Evolutionary conservation across 2,888 invertebrate species (phyloP).

Genomic region (Phymatocera aterrima): DNA sequence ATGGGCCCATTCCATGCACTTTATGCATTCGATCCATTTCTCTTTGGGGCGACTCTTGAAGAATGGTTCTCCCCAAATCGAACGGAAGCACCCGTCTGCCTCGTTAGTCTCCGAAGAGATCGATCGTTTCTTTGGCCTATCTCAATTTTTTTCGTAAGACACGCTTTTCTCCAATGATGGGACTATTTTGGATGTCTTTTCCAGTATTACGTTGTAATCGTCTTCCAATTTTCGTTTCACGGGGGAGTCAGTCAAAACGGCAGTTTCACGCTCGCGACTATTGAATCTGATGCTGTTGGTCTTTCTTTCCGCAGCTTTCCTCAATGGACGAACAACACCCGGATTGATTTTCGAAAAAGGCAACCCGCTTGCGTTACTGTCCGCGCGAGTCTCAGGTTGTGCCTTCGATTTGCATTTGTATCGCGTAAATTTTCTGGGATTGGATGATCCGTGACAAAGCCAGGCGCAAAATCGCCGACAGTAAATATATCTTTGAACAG

Average conservation of each 20-base stretch:
- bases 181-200: not conserved
- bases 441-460: slow-evolving; percentile 49
- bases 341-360: not conserved
- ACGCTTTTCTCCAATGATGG: not conserved
- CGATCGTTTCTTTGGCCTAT: slow-evolving; percentile 42
- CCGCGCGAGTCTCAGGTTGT: too few species aligned
- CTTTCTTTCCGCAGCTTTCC: slow-evolving; percentile 50
- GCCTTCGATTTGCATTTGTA: too few species aligned
- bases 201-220: not conserved
- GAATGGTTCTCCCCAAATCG: not conserved
- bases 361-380: not conserved
- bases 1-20: not conserved
- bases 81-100: not conserved
- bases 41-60: not conserved
- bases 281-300: slow-evolving; percentile 30
- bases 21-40: not conserved
- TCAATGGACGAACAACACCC: slow-evolving; percentile 41
- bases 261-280: slow-evolving; percentile 49
- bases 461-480: slow-evolving; percentile 22
- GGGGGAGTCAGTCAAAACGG: slow-evolving; percentile 52
- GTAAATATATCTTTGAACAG: slow-evolving; percentile 54
- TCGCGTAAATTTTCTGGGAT: slow-evolving; percentile 15
- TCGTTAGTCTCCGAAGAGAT: not conserved
- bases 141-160: not conserved
- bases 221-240: slow-evolving; percentile 53